Evolutionary conservation across 2,888 invertebrate species (phyloP).

Genomic region (Orchesella flavescens): DNA sequence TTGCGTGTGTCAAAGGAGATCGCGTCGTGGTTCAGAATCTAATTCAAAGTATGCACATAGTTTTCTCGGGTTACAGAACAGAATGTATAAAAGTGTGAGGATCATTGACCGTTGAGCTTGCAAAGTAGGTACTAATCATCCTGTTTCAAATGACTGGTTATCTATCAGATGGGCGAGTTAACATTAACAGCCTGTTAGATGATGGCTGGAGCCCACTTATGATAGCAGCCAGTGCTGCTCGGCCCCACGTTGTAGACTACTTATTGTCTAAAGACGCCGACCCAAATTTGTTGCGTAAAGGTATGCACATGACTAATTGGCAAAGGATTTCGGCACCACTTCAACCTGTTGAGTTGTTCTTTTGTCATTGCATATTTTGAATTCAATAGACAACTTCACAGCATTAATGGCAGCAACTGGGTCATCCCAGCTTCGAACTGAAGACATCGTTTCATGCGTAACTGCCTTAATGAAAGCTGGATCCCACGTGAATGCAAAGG

Average conservation of each 20-base stretch:
- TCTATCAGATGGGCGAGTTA: constrained; percentile 36
- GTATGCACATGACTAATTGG: constrained; percentile 28
- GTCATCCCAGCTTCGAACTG: constrained; percentile 53
- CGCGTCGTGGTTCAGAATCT: constrained; percentile 40
- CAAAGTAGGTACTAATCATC: no score
- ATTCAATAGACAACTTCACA: constrained; percentile 56
- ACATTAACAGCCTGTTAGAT: constrained; percentile 51
- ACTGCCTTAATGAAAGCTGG: constrained; percentile 48
- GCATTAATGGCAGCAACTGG: constrained; percentile 64
- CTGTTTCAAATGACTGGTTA: constrained; percentile 3
- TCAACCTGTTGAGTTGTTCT: neutral
- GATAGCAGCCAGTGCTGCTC: constrained; percentile 63
- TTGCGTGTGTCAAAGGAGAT: constrained; percentile 63
- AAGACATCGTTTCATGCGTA: constrained; percentile 37
- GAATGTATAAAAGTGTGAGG: neutral
- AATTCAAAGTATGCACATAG: constrained; percentile 51
- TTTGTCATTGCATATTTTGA: neutral
- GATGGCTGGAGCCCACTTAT: constrained; percentile 65
- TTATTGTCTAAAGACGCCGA: constrained; percentile 57
- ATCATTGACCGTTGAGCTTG: no score
- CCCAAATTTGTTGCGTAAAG: constrained; percentile 57
- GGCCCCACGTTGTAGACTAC: constrained; percentile 56
- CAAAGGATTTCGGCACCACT: neutral
- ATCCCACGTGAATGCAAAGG: constrained; percentile 48
- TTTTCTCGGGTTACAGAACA: neutral